Evolutionary conservation across 2,113 vertebrate species (phyloP), one percentile per base, ranked within the genome.

Genomic region (Zosterops pallidus): DNA sequence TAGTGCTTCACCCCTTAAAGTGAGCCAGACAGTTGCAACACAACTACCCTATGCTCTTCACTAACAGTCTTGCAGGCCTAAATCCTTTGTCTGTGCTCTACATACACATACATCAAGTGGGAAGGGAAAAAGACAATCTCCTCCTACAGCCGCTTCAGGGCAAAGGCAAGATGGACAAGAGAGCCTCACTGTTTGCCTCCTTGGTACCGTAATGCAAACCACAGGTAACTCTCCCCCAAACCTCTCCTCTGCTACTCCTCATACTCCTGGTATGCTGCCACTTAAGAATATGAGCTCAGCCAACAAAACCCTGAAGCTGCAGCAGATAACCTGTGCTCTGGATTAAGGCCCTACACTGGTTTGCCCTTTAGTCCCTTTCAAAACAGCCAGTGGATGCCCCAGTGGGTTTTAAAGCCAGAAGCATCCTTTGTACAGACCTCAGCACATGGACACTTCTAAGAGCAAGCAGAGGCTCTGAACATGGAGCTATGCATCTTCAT

Each of bases 11-110:
- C 69, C 60, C 64, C 76, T 92, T 86, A 80, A 80, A 92, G 84
- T 3, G 7, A 91, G 87, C 83, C 72, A 94, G 74, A 59, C 25
- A 53, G 57, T 90, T 96, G 93, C 88, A 96, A 90, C 80, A 95
- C n/a, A 76, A 31, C 72, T 81, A 84, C 80, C 72, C 89, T 89
- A 44, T 47, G 65, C 53, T 96, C 93, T 64, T 92, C 83, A 50
- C 79, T 80, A 70, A 46, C 13, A 80, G 33, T 49, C 83, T 74
- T 75, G 23, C n/a, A 94, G 46, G 23, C 53, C 60, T 39, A 41
- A 68, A 37, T 39, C 68, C 74, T 82, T 80, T 71, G 68, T 90
- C 85, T 83, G 72, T 79, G 72, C 23, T 57, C 31, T 63, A 76
- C 5, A 63, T 14, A n/a, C 39, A 67, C 5, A 39, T 15, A n/a